Base-by-base conservation (phyloP, 1,140 invertebrate genomes). In the Bombus difficillimus region DNA sequence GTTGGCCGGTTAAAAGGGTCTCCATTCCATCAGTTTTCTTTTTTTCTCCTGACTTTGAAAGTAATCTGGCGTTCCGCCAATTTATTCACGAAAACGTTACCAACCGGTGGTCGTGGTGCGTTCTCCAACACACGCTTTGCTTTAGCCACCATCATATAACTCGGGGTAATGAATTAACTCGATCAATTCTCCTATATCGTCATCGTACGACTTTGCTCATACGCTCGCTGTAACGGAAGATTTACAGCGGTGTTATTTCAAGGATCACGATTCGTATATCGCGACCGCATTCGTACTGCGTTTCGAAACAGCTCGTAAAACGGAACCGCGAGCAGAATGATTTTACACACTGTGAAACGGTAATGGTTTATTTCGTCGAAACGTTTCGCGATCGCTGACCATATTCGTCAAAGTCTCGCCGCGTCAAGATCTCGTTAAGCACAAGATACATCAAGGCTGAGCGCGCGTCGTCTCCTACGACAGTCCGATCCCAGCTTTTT, bases 51-150 rank as follows among this genome's bases (percentile, higher is more conserved):
- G 39, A 62, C 62, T 57, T 64, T 43, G 62, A 25, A 43, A 47
- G 59, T 73, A 86, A 75, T 86, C 84, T 86, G 84, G 62, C 79
- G 15, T 13, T 22, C 25, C 39, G 62, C 84, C 84, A 86, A 82
- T 86, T 81, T 43, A 57, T 53, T 22, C 34, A 18, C 18, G 53
- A 39, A 47, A 76, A 43, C 34, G 6, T 32, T 28, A 37, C 34
- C 41, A 34, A 12, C 25, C 15, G 10, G 15, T 28, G 25, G 34
- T 43, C 28, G 37, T 12, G 9, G 43, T 25, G 18, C 43, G 28
- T n/a, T 73, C 32, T 28, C 25, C 59, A 3, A 28, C n/a, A 25
- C 75, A 22, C 18, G 28, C 22, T 34, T 41, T 64, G 22, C 25
- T 15, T 32, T 3, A 41, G 0, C 22, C 4, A 72, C 34, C 22